Percentiles rank a stretch among this genome's conserved stretches.
These are phyloP conservation scores for Neogobius melanostomus DNA, from an alignment of 2,113 vertebrate species.

Conservation along the genomic window DNA sequence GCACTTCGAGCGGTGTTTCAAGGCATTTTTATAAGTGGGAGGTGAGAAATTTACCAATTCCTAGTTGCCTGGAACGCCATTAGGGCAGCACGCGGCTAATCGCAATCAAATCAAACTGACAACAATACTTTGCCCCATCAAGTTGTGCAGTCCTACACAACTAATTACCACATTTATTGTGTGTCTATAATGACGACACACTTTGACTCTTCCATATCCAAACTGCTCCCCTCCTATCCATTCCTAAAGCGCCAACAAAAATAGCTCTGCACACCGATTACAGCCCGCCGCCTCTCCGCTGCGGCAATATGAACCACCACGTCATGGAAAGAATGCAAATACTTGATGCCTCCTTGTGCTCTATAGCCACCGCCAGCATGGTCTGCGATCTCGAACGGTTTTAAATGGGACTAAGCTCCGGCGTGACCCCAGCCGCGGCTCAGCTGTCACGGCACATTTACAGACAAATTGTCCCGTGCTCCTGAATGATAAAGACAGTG, in stretches of 20 bases:
- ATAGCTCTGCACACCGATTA: conserved; percentile 25
- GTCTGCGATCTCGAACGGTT: conserved; percentile 19
- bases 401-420: conserved; percentile 14
- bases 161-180: no score
- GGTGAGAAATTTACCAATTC: no score
- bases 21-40: no score
- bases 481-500: conserved; percentile 42
- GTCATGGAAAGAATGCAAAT: conserved; percentile 7
- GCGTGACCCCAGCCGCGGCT: conserved; percentile 17
- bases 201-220: no score
- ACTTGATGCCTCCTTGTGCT: neutral
- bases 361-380: neutral
- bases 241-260: conserved; percentile 15
- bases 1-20: no score
- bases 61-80: no score
- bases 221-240: conserved; percentile 7
- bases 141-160: no score
- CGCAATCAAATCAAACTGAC: no score
- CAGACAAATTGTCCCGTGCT: conserved; percentile 19
- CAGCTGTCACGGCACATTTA: conserved; percentile 28
- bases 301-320: conserved; percentile 6
- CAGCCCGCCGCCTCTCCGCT: conserved; percentile 22
- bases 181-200: no score
- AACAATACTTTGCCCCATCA: no score
- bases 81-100: no score